Conservation (phyloP, 2,797 vertebrate genomes). For the Anguilla anguilla region DNA sequence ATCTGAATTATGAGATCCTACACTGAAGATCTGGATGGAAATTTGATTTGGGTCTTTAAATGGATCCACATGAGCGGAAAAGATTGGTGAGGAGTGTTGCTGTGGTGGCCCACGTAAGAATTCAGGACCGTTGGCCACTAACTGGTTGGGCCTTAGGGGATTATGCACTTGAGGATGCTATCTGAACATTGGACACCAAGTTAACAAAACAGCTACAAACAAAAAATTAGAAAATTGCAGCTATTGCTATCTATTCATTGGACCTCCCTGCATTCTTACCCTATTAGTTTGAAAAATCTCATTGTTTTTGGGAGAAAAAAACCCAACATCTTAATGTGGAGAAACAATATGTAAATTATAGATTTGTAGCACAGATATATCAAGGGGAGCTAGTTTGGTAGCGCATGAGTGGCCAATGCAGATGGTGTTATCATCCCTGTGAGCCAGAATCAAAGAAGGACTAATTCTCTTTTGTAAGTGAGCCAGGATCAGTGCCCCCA, state of each 20-base stretch:
- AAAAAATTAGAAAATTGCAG: background rate
- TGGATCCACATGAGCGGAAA: background rate
- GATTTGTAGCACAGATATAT: background rate
- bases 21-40: background rate
- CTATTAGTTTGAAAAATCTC: background rate
- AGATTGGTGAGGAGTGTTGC: background rate
- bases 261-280: background rate
- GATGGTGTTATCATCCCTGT: background rate
- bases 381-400: background rate
- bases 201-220: background rate
- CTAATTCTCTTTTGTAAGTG: background rate
- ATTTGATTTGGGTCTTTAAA: background rate
- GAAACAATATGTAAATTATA: background rate
- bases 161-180: background rate
- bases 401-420: background rate
- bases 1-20: conserved; percentile 30
- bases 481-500: background rate
- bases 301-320: background rate
- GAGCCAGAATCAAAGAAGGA: background rate
- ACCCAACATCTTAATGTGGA: background rate
- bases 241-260: background rate
- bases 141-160: background rate
- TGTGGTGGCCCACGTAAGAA: background rate
- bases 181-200: background rate
- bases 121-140: background rate